A percentile compares a stretch with the other conserved stretches of the same genome.
Conservation (phyloP, 2,888 invertebrate species). For the Plebejus melissa region DNA sequence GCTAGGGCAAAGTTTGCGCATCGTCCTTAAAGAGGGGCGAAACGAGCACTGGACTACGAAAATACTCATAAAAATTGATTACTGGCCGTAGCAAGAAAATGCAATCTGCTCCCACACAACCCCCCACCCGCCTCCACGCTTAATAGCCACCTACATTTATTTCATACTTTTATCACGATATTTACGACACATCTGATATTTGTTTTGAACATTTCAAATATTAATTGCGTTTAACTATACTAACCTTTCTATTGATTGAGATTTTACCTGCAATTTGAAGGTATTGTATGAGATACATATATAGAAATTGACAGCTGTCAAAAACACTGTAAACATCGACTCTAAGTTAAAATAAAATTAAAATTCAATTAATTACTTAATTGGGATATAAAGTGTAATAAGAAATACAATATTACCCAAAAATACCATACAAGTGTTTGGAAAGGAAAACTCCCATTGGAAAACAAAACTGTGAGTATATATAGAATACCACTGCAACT, state of each 20-base stretch:
- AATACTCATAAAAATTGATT: constrained; percentile 75
- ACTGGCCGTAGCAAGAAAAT: constrained; percentile 71
- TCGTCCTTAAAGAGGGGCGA: constrained; percentile 39
- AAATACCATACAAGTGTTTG: too few relatives aligned
- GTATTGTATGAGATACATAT: not conserved
- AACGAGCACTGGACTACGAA: constrained; percentile 55
- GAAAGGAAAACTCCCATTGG: too few relatives aligned
- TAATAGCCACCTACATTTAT: constrained; percentile 61
- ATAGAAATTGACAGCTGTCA: too few relatives aligned
- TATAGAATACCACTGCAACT: too few relatives aligned
- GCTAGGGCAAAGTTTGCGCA: constrained; percentile 37
- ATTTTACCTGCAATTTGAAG: not conserved
- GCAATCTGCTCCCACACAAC: constrained; percentile 61
- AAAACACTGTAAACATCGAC: too few relatives aligned
- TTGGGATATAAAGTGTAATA: too few relatives aligned
- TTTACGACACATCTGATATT: constrained; percentile 46
- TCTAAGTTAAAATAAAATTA: too few relatives aligned
- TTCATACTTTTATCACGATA: constrained; percentile 59
- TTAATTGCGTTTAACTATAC: constrained; percentile 32
- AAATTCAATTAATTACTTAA: too few relatives aligned
- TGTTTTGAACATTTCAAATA: constrained; percentile 34
- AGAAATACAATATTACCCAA: too few relatives aligned
- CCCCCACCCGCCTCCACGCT: constrained; percentile 42
- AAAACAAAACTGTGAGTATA: too few relatives aligned
- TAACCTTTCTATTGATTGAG: not conserved